Base-by-base conservation (phyloP, 2,888 invertebrate species). In the Apodemia mormo region DNA sequence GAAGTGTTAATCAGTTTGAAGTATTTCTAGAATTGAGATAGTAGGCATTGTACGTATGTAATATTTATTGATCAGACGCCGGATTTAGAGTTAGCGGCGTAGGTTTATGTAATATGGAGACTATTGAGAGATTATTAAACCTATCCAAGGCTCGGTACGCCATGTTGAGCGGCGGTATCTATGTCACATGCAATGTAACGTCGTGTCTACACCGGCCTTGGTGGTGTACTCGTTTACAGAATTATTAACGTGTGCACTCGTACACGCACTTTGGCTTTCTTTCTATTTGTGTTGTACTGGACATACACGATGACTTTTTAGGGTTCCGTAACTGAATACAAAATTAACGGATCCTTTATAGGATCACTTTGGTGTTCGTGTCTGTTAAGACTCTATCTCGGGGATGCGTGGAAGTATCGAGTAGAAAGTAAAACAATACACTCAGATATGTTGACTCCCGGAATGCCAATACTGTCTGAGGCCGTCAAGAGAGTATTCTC, bases 121-220 rank as follows among this genome's bases (percentile, higher is more conserved):
- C 33, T 61, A 52, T 52, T 5, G 12, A 61, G 58, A 58, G 61
- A 33, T 61, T 61, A 61, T 61, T 33, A 33, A 61, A 61, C 61
- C n/a, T 61, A 14, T 14, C 61, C 61, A 61, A 61, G 61, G 61
- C 33, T 33, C 37, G 7, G 71, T 74, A 40, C 30, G 71, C 74
- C 74, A 71, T 77, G 76, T 77, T 72, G 70, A 73, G 76, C 69
- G 43, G 68, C 68, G 72, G 76, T 78, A 80, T 81, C 73, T 78
- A 76, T 80, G 81, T 79, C 79, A 79, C 78, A 81, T 76, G 77
- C 75, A 75, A 70, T 67, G 68, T 65, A 67, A 67, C 67, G 56
- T 66, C 76, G 76, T 75, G 78, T 70, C 71, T 67, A 52, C 33
- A 29, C 30, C 74, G 79, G 74, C 80, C 80, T 80, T 80, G 80